These are phyloP conservation scores for Empis livida DNA, from an alignment of 2,888 invertebrate species.

Conservation along the genomic window DNA sequence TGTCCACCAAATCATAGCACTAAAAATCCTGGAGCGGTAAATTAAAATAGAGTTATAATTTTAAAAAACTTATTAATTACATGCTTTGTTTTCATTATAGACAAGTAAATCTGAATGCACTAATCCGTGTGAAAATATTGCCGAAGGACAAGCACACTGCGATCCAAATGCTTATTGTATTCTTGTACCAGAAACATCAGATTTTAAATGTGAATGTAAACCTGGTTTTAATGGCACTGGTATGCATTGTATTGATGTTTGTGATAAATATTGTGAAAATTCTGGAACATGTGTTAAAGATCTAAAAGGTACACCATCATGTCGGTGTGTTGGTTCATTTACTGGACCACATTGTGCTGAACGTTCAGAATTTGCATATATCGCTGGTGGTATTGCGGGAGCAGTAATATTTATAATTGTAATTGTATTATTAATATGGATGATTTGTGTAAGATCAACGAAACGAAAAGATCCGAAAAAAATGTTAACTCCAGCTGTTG, in stretches of 20 bases:
- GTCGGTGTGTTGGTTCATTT: slow-evolving; percentile 83
- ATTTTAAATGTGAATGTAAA: slow-evolving; percentile 85
- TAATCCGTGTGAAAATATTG: slow-evolving; percentile 74
- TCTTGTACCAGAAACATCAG: slow-evolving; percentile 65
- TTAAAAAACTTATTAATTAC: slow-evolving; percentile 4
- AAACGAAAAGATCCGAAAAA: slow-evolving; percentile 85
- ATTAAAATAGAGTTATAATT: slow-evolving; percentile 23
- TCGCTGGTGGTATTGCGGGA: slow-evolving; percentile 86
- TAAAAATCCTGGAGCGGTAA: slow-evolving; percentile 64
- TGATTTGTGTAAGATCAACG: slow-evolving; percentile 89
- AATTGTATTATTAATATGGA: slow-evolving; percentile 87
- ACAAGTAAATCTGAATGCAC: slow-evolving; percentile 71
- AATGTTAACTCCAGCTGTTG: slow-evolving; percentile 74
- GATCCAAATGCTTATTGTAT: slow-evolving; percentile 80
- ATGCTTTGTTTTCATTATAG: slow-evolving; percentile 36
- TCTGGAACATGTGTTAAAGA: slow-evolving; percentile 81
- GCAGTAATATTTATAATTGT: slow-evolving; percentile 89
- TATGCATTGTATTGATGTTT: slow-evolving; percentile 66
- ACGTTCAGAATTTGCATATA: slow-evolving; percentile 90
- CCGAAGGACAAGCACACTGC: slow-evolving; percentile 69
- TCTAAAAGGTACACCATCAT: slow-evolving; percentile 68
- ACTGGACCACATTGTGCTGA: slow-evolving; percentile 80
- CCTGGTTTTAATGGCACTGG: slow-evolving; percentile 87
- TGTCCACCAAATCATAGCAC: slow-evolving; percentile 90
- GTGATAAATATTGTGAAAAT: slow-evolving; percentile 76